A percentile compares a stretch with the other conserved stretches of the same genome.
These are phyloP conservation scores for Cirrhinus molitorella DNA, from an alignment of 2,797 vertebrate genomes.

Conservation along the genomic window DNA sequence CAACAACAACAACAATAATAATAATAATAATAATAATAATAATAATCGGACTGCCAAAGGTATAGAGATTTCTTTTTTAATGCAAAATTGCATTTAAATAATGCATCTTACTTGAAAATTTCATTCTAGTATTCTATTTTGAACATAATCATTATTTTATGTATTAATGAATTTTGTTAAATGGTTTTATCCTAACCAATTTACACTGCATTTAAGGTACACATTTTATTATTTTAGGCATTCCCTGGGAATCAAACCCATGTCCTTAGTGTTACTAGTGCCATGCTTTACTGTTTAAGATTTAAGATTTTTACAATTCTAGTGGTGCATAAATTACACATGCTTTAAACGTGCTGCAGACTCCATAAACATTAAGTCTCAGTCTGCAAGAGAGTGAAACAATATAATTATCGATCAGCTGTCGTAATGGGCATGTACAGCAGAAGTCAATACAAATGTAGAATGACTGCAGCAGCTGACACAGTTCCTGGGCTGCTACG, in stretches of 20 bases:
- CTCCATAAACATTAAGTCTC: conserved; percentile 4
- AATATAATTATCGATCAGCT: conserved; percentile 19
- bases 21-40: too few relatives aligned
- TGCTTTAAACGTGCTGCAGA: neutral
- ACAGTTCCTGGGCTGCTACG: neutral
- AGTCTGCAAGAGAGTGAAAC: neutral
- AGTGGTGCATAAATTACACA: neutral
- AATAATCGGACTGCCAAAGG: neutral
- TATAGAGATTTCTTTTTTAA: neutral
- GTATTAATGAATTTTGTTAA: neutral
- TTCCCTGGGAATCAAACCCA: neutral
- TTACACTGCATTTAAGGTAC: neutral
- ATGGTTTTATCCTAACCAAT: neutral
- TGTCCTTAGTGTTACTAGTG: neutral
- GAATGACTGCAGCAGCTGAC: neutral
- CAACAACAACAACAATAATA: too few relatives aligned
- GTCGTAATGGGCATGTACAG: conserved; percentile 8
- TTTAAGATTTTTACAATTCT: neutral
- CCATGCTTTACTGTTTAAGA: neutral
- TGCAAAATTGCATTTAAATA: neutral
- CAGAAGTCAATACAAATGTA: conserved; percentile 11
- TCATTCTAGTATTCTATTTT: neutral
- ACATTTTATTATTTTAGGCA: neutral
- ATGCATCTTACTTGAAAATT: neutral
- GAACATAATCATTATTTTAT: neutral